Evolutionary conservation across 2,113 vertebrate species (phyloP).

Genomic region (Cololabis saira): DNA sequence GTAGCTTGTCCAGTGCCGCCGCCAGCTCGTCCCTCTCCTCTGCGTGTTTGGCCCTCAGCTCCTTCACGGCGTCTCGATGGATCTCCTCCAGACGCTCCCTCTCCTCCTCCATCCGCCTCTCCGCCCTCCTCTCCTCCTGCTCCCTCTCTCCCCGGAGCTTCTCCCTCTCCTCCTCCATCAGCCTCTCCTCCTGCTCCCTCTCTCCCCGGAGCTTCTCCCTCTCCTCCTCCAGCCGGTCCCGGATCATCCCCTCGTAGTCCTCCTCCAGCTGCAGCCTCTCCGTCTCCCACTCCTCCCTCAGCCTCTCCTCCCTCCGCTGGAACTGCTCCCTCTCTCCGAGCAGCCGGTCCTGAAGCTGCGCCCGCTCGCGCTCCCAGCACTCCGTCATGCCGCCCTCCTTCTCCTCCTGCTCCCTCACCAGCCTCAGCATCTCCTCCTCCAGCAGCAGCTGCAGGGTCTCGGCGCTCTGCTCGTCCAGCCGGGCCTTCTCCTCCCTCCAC

Average conservation of each 20-base stretch:
- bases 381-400: conserved; percentile 64
- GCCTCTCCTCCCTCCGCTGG: conserved; percentile 65
- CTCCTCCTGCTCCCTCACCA: conserved; percentile 77
- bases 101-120: conserved; percentile 76
- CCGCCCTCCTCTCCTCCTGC: conserved; percentile 49
- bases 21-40: conserved; percentile 82
- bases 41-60: conserved; percentile 71
- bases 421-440: conserved; percentile 71
- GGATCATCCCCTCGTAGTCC: conserved; percentile 77
- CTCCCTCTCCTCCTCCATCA: conserved; percentile 73
- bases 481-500: conserved; percentile 77
- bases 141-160: conserved; percentile 61
- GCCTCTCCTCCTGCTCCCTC: conserved; percentile 52
- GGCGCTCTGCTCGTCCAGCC: conserved; percentile 71
- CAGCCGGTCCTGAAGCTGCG: conserved; percentile 63
- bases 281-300: conserved; percentile 75
- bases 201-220: conserved; percentile 60
- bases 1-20: conserved; percentile 80
- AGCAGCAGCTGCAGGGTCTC: conserved; percentile 76
- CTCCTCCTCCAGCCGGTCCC: conserved; percentile 73
- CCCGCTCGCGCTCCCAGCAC: conserved; percentile 75
- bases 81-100: conserved; percentile 63
- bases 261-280: conserved; percentile 79
- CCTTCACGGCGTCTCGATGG: conserved; percentile 76
- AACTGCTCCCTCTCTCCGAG: conserved; percentile 66